These are phyloP conservation scores for Blomia tropicalis DNA, from an alignment of 2,888 invertebrate species.

Conservation along the genomic window DNA sequence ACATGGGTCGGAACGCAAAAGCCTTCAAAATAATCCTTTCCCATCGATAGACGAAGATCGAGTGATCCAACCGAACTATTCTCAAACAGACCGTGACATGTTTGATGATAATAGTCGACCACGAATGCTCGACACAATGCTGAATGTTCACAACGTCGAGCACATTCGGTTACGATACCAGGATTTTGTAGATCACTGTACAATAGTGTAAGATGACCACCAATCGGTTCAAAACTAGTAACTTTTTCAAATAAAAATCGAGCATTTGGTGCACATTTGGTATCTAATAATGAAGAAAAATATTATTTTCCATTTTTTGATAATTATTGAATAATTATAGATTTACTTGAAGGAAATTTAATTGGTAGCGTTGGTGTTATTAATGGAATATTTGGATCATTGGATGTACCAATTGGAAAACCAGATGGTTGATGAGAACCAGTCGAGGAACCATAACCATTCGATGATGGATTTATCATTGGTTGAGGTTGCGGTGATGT, in stretches of 20 bases:
- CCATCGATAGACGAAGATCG: conserved; percentile 29
- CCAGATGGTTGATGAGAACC: too few relatives aligned
- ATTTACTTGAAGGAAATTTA: background rate
- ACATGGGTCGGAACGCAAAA: conserved; percentile 29
- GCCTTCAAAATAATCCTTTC: conserved; percentile 31
- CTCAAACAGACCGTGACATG: conserved; percentile 32
- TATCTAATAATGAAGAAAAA: conserved; percentile 3
- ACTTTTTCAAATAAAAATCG: conserved; percentile 30
- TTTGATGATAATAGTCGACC: conserved; percentile 37
- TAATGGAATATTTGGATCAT: too few relatives aligned
- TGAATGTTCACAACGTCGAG: conserved; percentile 35
- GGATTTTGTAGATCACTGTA: conserved; percentile 33
- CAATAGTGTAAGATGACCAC: conserved; percentile 30
- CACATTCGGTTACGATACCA: conserved; percentile 37
- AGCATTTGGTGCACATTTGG: conserved; percentile 28
- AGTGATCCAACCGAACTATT: conserved; percentile 26
- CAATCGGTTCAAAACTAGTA: conserved; percentile 31
- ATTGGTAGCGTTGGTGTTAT: background rate
- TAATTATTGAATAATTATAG: background rate
- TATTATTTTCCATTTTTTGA: background rate
- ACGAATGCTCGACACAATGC: conserved; percentile 37
- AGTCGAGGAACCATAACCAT: too few relatives aligned
- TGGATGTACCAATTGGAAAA: too few relatives aligned
- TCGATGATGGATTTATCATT: too few relatives aligned
- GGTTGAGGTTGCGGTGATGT: too few relatives aligned